These are phyloP conservation scores for Gibbula magus DNA, from an alignment of 2,888 invertebrate genomes.

Conservation along the genomic window DNA sequence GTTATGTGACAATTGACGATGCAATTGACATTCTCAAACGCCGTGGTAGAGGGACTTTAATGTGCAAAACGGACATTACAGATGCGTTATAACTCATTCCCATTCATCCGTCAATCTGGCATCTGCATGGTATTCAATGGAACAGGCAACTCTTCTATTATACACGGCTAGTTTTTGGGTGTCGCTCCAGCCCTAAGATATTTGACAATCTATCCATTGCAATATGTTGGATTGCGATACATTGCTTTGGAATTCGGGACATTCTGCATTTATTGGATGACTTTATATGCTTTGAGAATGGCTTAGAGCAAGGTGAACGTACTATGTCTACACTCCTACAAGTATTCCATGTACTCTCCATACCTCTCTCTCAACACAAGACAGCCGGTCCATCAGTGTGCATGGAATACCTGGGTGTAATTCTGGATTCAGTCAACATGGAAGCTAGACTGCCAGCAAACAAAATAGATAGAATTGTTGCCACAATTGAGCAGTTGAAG, in stretches of 20 bases:
- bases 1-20: background rate
- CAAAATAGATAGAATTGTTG: no score
- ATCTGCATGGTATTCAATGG: background rate
- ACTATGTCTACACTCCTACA: no score
- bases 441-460: no score
- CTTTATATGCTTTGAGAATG: constrained; percentile 24
- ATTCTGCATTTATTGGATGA: background rate
- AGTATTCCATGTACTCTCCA: no score
- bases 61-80: background rate
- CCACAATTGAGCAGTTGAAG: no score
- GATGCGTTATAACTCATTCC: background rate
- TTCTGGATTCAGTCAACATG: no score
- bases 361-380: no score
- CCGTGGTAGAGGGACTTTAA: background rate
- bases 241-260: background rate
- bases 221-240: background rate
- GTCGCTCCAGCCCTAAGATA: background rate
- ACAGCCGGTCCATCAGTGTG: no score
- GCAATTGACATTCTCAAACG: background rate
- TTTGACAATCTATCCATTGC: background rate
- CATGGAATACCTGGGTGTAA: no score
- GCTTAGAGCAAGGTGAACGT: no score
- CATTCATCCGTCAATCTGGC: background rate
- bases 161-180: background rate
- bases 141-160: no score